Conservation (phyloP, 2,113 vertebrate species). For the Hemiprocne comata region DNA sequence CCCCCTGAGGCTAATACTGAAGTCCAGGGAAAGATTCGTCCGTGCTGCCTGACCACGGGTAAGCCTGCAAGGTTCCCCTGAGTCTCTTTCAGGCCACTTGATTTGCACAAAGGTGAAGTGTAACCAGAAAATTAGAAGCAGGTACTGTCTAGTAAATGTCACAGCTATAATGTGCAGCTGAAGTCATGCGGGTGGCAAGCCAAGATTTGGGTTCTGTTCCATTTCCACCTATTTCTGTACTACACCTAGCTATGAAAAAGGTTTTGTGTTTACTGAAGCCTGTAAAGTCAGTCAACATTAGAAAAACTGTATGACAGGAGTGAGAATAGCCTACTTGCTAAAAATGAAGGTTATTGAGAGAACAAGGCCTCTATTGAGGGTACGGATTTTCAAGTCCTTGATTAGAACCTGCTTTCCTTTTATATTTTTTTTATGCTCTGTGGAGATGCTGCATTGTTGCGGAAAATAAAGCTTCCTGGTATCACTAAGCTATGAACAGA, state of each 20-base stretch:
- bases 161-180: neutral
- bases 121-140: neutral
- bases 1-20: neutral
- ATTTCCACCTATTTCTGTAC: neutral
- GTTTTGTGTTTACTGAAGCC: neutral
- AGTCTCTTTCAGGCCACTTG: neutral
- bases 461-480: neutral
- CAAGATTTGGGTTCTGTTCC: neutral
- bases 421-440: neutral
- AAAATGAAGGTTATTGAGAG: neutral
- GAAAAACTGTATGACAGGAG: neutral
- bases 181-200: neutral
- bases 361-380: neutral
- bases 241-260: neutral
- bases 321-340: neutral
- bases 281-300: neutral
- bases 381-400: neutral
- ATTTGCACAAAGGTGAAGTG: neutral
- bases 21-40: neutral
- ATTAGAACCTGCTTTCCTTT: neutral
- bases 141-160: neutral
- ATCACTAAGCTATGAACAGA: neutral
- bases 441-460: neutral
- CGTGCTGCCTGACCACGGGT: fast-evolving
- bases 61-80: neutral